A percentile compares a stretch with the other conserved stretches of the same genome.
phyloP scores from a whole-genome alignment of 2,113 vertebrate genomes.

The Macaca mulatta region DNA sequence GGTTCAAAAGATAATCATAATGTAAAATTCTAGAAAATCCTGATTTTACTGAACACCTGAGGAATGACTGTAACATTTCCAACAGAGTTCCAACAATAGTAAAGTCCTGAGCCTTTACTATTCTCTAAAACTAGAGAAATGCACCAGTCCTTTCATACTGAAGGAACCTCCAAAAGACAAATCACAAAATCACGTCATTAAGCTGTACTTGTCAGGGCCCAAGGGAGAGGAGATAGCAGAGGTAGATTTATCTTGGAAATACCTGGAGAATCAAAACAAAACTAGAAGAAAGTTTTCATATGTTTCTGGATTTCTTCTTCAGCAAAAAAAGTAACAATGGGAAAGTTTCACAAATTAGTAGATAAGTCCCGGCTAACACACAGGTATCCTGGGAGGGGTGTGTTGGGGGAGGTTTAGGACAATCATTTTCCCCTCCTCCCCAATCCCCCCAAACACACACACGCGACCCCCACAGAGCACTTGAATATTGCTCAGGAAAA shows the following conservation, averaged over 20 bases:
- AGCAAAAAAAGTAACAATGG: not conserved
- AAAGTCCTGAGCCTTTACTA: not conserved
- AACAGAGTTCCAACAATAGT: not conserved
- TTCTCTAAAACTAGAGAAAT: not conserved
- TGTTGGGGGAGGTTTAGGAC: fast-evolving
- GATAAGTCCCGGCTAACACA: not conserved
- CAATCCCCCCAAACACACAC: too few relatives aligned
- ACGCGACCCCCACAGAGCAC: fast-evolving
- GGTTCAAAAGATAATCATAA: not conserved
- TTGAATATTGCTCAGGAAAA: not conserved
- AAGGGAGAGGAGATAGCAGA: not conserved
- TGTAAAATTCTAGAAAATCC: not conserved
- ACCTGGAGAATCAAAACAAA: not conserved
- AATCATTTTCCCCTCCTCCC: not conserved
- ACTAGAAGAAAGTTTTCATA: not conserved
- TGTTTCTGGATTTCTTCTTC: not conserved
- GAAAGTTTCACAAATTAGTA: not conserved
- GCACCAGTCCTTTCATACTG: not conserved
- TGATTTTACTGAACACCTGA: not conserved
- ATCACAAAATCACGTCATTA: not conserved
- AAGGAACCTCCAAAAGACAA: not conserved
- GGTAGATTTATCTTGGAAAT: not conserved
- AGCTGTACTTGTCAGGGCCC: not conserved
- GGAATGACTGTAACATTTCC: not conserved
- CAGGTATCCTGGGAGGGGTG: not conserved